A percentile compares a stretch with the other conserved stretches of the same genome.
Conservation (phyloP, 2,113 vertebrate species). For the Meleagris gallopavo region DNA sequence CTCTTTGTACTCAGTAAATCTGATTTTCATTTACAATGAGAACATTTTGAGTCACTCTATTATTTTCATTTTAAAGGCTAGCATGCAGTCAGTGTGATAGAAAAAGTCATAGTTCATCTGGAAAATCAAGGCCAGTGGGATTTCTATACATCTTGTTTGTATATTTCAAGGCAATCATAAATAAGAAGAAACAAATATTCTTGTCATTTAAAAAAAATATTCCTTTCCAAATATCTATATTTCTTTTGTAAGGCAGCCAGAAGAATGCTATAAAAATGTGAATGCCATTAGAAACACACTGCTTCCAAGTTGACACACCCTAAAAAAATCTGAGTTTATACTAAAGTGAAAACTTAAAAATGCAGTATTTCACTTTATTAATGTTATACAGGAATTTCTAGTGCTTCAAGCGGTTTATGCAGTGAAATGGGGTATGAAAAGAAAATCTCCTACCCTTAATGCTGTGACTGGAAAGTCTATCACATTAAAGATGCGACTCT, state of each 20-base stretch:
- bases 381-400: neutral
- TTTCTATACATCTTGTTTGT: neutral
- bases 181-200: neutral
- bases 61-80: conserved; percentile 25
- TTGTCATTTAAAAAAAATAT: neutral
- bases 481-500: neutral
- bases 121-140: neutral
- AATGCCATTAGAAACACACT: neutral
- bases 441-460: neutral
- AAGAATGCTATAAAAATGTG: neutral
- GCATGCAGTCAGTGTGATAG: neutral
- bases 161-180: neutral
- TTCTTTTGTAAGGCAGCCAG: neutral
- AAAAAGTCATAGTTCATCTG: neutral
- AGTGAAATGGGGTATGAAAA: neutral
- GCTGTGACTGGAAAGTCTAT: neutral
- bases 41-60: neutral
- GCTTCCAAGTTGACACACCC: neutral
- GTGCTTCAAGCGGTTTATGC: neutral
- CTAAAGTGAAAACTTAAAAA: neutral
- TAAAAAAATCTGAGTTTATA: neutral
- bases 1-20: neutral
- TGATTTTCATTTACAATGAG: neutral
- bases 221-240: neutral
- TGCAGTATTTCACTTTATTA: neutral